Base-by-base conservation (phyloP, 2,797 vertebrate genomes). In the Psittacula derbiana region DNA sequence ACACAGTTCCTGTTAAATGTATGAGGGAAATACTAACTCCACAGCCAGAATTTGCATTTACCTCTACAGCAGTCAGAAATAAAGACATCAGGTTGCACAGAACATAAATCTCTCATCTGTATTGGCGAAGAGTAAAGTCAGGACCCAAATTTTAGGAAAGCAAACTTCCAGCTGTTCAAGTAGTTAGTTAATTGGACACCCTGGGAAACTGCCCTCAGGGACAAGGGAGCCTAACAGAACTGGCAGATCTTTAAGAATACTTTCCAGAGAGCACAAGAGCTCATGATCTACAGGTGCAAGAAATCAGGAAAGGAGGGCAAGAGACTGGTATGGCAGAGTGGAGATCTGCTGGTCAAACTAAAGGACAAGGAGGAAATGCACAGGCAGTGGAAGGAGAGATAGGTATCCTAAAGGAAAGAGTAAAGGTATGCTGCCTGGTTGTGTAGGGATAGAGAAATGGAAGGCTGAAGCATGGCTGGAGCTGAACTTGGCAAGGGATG, bases 1-100 rank as follows among this genome's bases (percentile, higher is more conserved):
- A 90, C 30, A 83, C 17, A 14, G 11, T 27, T 44, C 4, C 33
- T 67, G 12, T 55, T 80, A 90, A 90, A 62, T 49, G 27, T 18
- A 53, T 18, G 2, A 60, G 4, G 44, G 21, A 36, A 28, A 66
- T 31, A 58, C 15, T 36, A 88, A 58, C 3, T 81, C 30, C 13
- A 47, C 6, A 79, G 65, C 5, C 7, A 31, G n/a, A 88, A 83
- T 49, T 38, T 47, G 14, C 8, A 2, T 69, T 89, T 94, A 47
- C 55, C 8, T 46, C 78, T 82, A 57, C 16, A 88, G 4, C 30
- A 36, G 28, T 27, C 66, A 67, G 31, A 97, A 97, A 86, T 52
- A 25, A 81, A 95, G 36, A 17, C 17, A 30, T 49, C 5, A 17
- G 16, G 7, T 30, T 80, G 81, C 44, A 65, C 4, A 27, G 10